Base-by-base conservation (phyloP, 2,888 invertebrate species). In the Drosophila niveifrons region DNA sequence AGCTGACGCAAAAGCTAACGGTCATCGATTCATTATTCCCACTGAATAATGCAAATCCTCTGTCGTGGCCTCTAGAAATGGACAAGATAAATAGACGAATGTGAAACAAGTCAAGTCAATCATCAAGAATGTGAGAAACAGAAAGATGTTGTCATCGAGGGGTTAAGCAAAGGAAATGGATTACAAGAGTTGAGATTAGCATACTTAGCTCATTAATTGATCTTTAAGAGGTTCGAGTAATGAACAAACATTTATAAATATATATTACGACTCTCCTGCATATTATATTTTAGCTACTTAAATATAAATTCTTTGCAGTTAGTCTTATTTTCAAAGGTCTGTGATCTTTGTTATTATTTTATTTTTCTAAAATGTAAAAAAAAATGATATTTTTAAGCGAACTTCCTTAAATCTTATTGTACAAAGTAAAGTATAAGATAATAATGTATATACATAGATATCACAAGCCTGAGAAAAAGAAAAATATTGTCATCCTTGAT, bases 11-110 rank as follows among this genome's bases (percentile, higher is more conserved):
- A 85, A 78, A 75, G 68, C 75, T 82, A 85, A 85, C 72, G 77
- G 72, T 89, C 86, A 85, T 88, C 87, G 85, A 85, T 90, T 89
- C 88, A 82, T 88, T 88, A 87, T 86, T 74, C 65, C 64, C 74
- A 72, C 75, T 84, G 79, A 80, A 80, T 80, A 79, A 80, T 74
- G 81, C 77, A 84, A 78, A 75, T 87, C 67, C 68, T 69, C 51
- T 58, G 59, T 78, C 8, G 75, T 56, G 63, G 69, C 67, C 77
- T 71, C 67, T 66, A 58, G 11, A 56, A 71, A 41, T 17, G 29
- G 28, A 67, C 39, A 44, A 58, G 36, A 64, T 36, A 51, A 51
- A 59, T 67, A 70, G 47, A 50, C 65, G 57, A 63, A 53, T 52
- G 63, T 48, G 66, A 71, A 36, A 18, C 2, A 36, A 51, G 31